Percentiles rank a stretch among this genome's conserved stretches.
Evolutionary conservation across 2,113 vertebrate species (phyloP).

Genomic region (Carollia perspicillata): DNA sequence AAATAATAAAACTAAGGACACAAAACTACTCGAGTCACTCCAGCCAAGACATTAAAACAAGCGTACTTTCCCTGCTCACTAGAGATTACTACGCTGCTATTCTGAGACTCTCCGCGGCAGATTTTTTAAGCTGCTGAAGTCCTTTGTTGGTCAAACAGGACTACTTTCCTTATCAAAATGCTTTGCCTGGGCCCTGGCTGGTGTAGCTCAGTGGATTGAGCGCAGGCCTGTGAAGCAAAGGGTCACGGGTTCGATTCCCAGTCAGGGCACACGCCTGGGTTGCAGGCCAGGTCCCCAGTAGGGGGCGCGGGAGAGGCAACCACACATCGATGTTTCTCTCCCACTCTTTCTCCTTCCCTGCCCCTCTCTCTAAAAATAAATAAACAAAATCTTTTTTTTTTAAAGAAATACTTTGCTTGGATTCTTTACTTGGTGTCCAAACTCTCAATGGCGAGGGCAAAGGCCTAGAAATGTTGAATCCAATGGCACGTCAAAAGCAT

Average conservation of each 20-base stretch:
- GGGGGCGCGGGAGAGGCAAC: too few species aligned
- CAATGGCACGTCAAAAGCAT: background rate
- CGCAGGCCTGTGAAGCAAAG: too few species aligned
- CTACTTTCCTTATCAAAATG: background rate
- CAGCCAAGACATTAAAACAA: background rate
- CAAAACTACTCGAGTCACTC: background rate
- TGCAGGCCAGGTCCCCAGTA: too few species aligned
- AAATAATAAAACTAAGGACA: background rate
- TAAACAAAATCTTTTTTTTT: too few species aligned
- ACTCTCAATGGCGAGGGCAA: background rate
- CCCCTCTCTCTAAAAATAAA: too few species aligned
- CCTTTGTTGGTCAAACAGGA: background rate
- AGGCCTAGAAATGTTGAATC: background rate
- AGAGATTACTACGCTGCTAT: background rate
- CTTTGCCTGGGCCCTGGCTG: background rate
- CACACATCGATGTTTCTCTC: too few species aligned
- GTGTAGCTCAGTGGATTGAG: too few species aligned
- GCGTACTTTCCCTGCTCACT: background rate
- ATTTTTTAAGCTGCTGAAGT: background rate
- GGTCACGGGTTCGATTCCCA: too few species aligned
- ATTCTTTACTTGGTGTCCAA: background rate
- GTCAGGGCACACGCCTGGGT: too few species aligned
- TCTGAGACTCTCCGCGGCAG: background rate
- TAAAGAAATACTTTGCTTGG: background rate
- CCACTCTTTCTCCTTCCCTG: too few species aligned